A percentile compares a stretch with the other conserved stretches of the same genome.
phyloP scores from a whole-genome alignment of 2,113 vertebrate genomes.

The Hoplias malabaricus region DNA sequence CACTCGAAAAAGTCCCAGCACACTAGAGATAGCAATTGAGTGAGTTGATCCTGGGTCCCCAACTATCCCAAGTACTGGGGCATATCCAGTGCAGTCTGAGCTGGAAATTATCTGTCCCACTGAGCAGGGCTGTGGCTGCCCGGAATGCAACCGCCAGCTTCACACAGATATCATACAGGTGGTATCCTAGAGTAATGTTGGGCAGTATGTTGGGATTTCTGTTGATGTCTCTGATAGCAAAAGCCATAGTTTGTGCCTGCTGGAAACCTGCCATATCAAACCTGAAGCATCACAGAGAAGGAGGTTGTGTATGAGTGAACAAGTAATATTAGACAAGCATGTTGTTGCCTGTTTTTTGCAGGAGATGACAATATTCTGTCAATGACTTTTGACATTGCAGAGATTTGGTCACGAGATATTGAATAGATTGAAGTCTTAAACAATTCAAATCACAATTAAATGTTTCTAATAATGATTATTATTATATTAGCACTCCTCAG shows the following conservation, averaged over 20 bases:
- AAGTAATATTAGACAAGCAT: too few relatives aligned
- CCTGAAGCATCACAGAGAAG: constrained; percentile 34
- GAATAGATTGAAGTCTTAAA: constrained; percentile 34
- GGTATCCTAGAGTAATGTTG: constrained; percentile 65
- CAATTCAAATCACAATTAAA: not conserved
- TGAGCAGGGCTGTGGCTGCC: constrained; percentile 56
- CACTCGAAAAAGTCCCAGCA: constrained; percentile 61
- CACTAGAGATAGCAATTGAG: constrained; percentile 65
- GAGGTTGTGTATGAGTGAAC: too few relatives aligned
- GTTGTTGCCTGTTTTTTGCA: not conserved
- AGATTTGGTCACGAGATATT: too few relatives aligned
- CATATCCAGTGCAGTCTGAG: constrained; percentile 51
- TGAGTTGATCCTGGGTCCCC: constrained; percentile 63
- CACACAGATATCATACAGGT: constrained; percentile 65
- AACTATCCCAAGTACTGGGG: constrained; percentile 64
- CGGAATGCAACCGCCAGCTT: constrained; percentile 58
- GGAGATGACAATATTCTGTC: too few relatives aligned
- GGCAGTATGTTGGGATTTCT: constrained; percentile 59
- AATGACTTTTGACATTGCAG: not conserved
- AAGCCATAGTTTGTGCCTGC: constrained; percentile 65
- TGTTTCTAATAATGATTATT: not conserved
- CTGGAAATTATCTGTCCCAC: constrained; percentile 47
- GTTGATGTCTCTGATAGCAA: constrained; percentile 69
- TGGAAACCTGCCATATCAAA: constrained; percentile 62
- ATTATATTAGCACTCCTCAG: not conserved